Conservation (phyloP, 2,113 vertebrate genomes). For the Eretmochelys imbricata region DNA sequence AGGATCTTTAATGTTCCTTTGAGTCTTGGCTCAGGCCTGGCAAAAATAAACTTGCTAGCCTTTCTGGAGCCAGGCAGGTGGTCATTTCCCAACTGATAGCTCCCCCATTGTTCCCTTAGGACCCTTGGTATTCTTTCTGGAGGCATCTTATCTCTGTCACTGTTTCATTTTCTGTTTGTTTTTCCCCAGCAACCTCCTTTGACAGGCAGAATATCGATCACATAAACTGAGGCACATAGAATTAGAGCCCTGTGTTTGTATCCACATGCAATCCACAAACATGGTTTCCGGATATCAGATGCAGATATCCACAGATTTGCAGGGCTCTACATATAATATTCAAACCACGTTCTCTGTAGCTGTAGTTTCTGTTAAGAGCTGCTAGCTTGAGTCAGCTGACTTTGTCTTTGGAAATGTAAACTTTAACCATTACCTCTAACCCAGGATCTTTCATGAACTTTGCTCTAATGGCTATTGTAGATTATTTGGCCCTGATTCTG, state of each 20-base stretch:
- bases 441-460: not conserved
- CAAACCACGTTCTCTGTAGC: too few relatives aligned
- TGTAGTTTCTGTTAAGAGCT: not conserved
- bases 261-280: too few relatives aligned
- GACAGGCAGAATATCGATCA: not conserved
- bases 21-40: too few relatives aligned
- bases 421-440: not conserved
- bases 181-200: not conserved
- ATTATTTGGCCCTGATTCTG: not conserved
- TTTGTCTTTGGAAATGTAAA: not conserved
- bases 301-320: not conserved
- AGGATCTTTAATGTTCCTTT: too few relatives aligned
- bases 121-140: accelerated
- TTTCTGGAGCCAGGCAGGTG: not conserved
- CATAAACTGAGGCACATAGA: not conserved
- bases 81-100: not conserved
- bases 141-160: not conserved
- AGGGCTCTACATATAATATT: too few relatives aligned
- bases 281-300: too few relatives aligned
- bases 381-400: not conserved
- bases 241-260: too few relatives aligned
- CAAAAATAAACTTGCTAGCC: too few relatives aligned
- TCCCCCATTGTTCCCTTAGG: not conserved
- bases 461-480: not conserved
- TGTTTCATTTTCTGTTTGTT: not conserved